Percentiles rank a stretch among this genome's conserved stretches.
These are phyloP conservation scores for Esperia sulphurella DNA, from an alignment of 2,888 invertebrate genomes.

Conservation along the genomic window DNA sequence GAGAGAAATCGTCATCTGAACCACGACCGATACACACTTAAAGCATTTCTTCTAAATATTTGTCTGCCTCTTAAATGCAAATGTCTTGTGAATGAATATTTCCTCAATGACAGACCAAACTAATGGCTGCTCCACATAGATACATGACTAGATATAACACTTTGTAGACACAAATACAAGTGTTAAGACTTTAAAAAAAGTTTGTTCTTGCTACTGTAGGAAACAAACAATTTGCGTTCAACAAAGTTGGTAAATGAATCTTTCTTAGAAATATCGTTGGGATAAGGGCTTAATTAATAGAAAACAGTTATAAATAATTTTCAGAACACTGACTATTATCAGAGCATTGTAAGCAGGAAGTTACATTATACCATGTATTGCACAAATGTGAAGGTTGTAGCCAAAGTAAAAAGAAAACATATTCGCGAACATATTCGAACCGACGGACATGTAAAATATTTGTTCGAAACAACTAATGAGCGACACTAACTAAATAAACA, in stretches of 20 bases:
- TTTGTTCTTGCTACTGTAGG: too few relatives aligned
- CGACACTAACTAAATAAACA: conserved; percentile 3
- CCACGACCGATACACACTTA: conserved; percentile 29
- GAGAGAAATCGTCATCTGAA: conserved; percentile 67
- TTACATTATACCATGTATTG: too few relatives aligned
- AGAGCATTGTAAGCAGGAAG: too few relatives aligned
- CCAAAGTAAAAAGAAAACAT: not conserved
- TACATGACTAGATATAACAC: not conserved
- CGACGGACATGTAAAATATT: not conserved
- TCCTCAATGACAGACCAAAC: not conserved
- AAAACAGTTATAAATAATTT: too few relatives aligned
- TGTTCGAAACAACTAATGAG: not conserved
- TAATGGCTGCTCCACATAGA: conserved; percentile 5
- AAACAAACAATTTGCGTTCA: too few relatives aligned
- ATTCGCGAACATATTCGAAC: not conserved
- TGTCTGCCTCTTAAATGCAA: conserved; percentile 17
- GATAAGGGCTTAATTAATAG: too few relatives aligned
- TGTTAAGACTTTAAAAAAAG: too few relatives aligned
- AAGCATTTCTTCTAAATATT: conserved; percentile 31
- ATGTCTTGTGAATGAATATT: conserved; percentile 13
- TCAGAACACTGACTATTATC: too few relatives aligned
- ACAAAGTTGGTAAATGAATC: too few relatives aligned
- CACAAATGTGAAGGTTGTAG: not conserved
- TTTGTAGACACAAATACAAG: too few relatives aligned
- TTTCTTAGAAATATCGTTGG: too few relatives aligned